Evolutionary conservation across 2,113 vertebrate species (phyloP).

Genomic region (Myrmophylax atrothorax): DNA sequence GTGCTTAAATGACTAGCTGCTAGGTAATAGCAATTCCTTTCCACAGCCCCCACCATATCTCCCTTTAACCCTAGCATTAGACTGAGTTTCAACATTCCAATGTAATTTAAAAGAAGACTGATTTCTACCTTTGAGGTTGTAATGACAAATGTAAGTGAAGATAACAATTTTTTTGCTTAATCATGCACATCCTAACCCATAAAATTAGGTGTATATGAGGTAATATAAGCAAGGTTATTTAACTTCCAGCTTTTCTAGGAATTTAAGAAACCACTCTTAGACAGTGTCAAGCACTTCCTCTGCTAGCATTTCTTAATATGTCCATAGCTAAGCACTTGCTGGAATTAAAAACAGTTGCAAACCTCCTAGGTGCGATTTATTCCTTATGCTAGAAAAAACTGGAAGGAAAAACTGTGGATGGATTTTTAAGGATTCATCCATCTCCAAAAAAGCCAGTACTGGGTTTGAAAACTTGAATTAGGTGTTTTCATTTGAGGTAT

Average conservation of each 20-base stretch:
- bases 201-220: not conserved
- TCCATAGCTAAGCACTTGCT: not conserved
- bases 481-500: not conserved
- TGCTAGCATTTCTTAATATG: not conserved
- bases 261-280: not conserved
- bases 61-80: not conserved
- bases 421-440: not conserved
- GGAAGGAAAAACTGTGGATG: not conserved
- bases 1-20: not conserved
- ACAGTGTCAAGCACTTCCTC: not conserved
- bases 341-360: not conserved
- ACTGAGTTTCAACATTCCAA: not conserved
- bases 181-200: not conserved
- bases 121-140: constrained; percentile 5
- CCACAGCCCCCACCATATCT: not conserved
- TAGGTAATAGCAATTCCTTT: not conserved
- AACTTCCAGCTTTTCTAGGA: not conserved
- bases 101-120: not conserved
- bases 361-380: not conserved
- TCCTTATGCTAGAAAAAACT: not conserved
- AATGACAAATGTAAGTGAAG: constrained; percentile 29
- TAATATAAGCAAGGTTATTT: constrained; percentile 1
- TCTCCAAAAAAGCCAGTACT: not conserved
- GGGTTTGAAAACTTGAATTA: not conserved
- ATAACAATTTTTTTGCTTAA: constrained; percentile 17